phyloP scores from a whole-genome alignment of 2,797 vertebrate species.

The Epinephelus coioides region DNA sequence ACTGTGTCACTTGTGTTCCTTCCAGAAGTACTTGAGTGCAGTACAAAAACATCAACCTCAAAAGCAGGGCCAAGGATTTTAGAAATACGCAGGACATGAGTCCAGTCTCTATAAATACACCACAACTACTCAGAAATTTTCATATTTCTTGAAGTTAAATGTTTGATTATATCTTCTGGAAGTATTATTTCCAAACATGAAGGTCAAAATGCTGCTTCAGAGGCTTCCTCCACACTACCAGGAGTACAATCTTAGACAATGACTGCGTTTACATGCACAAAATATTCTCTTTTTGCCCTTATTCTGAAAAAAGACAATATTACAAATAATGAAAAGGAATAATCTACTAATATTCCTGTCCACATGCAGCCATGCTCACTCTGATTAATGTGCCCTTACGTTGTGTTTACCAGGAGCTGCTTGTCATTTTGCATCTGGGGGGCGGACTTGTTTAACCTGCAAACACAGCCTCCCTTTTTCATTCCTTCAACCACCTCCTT shows the following conservation, averaged over 20 bases:
- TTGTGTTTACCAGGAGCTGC: no score
- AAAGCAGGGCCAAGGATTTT: conserved; percentile 16
- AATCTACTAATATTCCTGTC: no score
- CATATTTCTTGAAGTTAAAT: not conserved
- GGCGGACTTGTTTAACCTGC: no score
- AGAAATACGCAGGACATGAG: not conserved
- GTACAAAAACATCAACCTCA: conserved; percentile 10
- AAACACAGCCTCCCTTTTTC: no score
- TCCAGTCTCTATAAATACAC: not conserved
- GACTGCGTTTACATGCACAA: no score
- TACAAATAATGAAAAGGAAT: no score
- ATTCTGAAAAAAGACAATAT: no score
- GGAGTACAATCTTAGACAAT: not conserved
- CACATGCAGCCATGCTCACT: no score
- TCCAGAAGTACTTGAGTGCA: conserved; percentile 11
- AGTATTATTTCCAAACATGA: not conserved
- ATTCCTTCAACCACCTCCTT: no score
- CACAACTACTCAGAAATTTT: not conserved
- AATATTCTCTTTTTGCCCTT: no score
- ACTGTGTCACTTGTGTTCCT: conserved; percentile 24
- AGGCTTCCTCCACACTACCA: not conserved
- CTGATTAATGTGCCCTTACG: no score
- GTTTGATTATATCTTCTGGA: not conserved
- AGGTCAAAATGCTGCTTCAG: not conserved
- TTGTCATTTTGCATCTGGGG: no score